Percentiles rank a stretch among this genome's conserved stretches.
phyloP scores from a whole-genome alignment of 1,140 invertebrate species.

The fruit fly (Drosophila melanogaster) region DNA sequence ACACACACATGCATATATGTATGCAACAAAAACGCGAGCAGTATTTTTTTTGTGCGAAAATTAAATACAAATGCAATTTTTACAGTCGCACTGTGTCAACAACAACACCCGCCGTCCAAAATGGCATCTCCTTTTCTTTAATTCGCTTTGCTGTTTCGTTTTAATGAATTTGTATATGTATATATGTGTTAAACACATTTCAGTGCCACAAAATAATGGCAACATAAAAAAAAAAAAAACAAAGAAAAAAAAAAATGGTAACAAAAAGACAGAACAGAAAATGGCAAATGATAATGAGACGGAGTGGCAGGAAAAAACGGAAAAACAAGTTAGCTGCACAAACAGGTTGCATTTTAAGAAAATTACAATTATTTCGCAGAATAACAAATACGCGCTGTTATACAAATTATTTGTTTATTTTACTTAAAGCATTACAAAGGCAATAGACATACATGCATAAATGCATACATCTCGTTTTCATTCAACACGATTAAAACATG shows the following conservation, averaged over 20 bases:
- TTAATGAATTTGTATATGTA: slow-evolving; percentile 41
- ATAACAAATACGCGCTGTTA: neutral
- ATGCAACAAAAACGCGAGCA: slow-evolving; percentile 17
- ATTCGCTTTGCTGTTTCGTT: slow-evolving; percentile 32
- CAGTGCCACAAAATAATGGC: slow-evolving; percentile 34
- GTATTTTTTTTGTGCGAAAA: slow-evolving; percentile 6
- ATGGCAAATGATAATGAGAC: neutral
- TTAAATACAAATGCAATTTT: slow-evolving; percentile 22
- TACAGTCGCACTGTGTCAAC: slow-evolving; percentile 18
- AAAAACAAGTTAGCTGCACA: neutral
- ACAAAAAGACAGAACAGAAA: slow-evolving; percentile 18
- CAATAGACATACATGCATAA: too few species aligned
- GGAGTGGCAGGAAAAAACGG: neutral
- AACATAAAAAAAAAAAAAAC: slow-evolving; percentile 16
- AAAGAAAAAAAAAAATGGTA: slow-evolving; percentile 8
- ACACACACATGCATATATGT: neutral
- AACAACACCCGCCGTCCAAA: slow-evolving; percentile 11
- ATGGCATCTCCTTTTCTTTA: slow-evolving; percentile 15
- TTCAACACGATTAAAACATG: too few species aligned
- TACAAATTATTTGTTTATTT: too few species aligned
- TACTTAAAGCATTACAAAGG: too few species aligned
- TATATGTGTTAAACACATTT: slow-evolving; percentile 43
- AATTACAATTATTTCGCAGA: neutral
- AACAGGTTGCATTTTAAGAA: slow-evolving; percentile 1
- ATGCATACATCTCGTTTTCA: too few species aligned